A percentile compares a stretch with the other conserved stretches of the same genome.
Conservation (phyloP, 2,797 vertebrate genomes). For the Peromyscus melanophrys region DNA sequence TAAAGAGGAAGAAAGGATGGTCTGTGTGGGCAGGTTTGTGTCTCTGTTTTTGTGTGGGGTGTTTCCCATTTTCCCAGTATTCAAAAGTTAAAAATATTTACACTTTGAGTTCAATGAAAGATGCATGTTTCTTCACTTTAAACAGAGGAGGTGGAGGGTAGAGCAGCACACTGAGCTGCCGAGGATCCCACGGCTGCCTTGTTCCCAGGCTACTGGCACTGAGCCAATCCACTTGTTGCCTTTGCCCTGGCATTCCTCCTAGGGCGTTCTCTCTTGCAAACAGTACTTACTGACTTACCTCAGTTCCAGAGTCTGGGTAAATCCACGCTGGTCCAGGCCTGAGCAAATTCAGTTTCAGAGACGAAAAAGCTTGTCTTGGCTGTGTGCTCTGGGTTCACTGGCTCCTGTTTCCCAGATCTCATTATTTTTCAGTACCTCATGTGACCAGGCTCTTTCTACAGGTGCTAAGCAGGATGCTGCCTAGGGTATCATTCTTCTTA, state of each 20-base stretch:
- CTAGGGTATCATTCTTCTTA: not conserved
- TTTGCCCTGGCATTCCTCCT: not conserved
- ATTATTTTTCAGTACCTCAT: not conserved
- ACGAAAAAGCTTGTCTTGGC: not conserved
- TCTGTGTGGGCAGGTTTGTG: not conserved
- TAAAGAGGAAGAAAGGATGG: not conserved
- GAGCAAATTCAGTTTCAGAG: not conserved
- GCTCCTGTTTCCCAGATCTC: not conserved
- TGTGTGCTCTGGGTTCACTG: accelerated
- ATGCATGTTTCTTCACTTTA: not conserved
- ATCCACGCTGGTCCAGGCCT: not conserved
- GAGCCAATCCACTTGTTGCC: not conserved
- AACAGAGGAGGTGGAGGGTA: not conserved
- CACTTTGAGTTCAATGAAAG: not conserved
- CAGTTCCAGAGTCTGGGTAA: not conserved
- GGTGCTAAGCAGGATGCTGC: not conserved
- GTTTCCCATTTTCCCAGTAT: not conserved
- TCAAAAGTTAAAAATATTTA: not conserved
- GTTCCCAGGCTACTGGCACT: not conserved
- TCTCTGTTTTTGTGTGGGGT: not conserved
- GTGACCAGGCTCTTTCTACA: not conserved
- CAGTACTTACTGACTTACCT: not conserved
- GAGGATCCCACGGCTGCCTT: not conserved
- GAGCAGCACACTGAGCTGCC: not conserved
- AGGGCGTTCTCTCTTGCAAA: not conserved